Evolutionary conservation across 2,797 vertebrate genomes (phyloP).

Genomic region (Phalloptychus januarius): DNA sequence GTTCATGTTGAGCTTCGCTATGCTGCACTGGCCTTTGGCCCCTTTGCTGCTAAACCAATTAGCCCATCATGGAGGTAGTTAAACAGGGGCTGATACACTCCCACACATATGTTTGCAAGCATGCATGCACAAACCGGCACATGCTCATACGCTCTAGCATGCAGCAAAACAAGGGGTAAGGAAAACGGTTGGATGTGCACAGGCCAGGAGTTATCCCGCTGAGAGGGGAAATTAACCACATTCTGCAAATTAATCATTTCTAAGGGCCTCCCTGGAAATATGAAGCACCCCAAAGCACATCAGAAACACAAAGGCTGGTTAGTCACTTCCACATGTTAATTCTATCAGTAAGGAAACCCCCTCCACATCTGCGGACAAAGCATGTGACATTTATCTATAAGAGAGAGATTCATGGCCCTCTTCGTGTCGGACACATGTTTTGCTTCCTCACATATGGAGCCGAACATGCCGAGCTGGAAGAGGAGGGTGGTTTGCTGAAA

Average conservation of each 20-base stretch:
- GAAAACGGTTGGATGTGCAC: slow-evolving; percentile 52
- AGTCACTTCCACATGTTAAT: slow-evolving; percentile 81
- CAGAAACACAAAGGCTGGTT: slow-evolving; percentile 72
- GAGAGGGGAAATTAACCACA: slow-evolving; percentile 65
- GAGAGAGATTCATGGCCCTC: slow-evolving; percentile 72
- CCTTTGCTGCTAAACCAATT: slow-evolving; percentile 85
- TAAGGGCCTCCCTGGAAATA: slow-evolving; percentile 75
- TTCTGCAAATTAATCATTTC: slow-evolving; percentile 76
- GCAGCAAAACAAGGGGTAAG: slow-evolving; percentile 30
- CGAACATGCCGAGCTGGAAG: slow-evolving; percentile 39
- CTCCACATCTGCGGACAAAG: slow-evolving; percentile 68
- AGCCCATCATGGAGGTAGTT: slow-evolving; percentile 80
- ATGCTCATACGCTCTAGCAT: slow-evolving; percentile 19
- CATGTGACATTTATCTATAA: slow-evolving; percentile 78
- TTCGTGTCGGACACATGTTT: slow-evolving; percentile 74
- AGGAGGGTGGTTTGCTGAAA: slow-evolving; percentile 38
- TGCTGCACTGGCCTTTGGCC: slow-evolving; percentile 81
- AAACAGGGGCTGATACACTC: slow-evolving; percentile 66
- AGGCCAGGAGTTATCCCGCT: slow-evolving; percentile 43
- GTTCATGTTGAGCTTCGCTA: slow-evolving; percentile 82
- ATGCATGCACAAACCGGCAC: slow-evolving; percentile 29
- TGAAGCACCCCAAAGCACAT: slow-evolving; percentile 64
- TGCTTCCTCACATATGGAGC: slow-evolving; percentile 64
- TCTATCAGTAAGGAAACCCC: slow-evolving; percentile 78
- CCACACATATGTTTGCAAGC: slow-evolving; percentile 65